Conservation (phyloP, 2,888 invertebrate species). For the Hipparchia semele region DNA sequence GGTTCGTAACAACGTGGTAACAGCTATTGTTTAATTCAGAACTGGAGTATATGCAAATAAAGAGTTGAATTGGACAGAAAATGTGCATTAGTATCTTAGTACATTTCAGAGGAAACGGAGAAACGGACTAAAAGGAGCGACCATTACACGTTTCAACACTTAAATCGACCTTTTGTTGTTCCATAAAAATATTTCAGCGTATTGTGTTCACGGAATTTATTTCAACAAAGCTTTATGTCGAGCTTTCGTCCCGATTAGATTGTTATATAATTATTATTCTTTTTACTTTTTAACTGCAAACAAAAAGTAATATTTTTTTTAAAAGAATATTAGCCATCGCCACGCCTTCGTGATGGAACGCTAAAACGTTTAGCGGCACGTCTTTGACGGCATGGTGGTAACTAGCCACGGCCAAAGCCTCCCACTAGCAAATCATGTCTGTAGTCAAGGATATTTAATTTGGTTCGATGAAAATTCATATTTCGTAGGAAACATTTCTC, state of each 20-base stretch:
- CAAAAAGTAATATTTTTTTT: no score
- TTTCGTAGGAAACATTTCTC: slow-evolving; percentile 13
- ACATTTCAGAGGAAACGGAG: neutral
- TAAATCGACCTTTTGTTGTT: slow-evolving; percentile 17
- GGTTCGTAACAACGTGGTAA: neutral
- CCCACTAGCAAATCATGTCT: neutral
- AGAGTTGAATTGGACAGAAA: neutral
- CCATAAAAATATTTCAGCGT: slow-evolving; percentile 18
- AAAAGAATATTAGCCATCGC: no score
- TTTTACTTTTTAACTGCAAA: neutral
- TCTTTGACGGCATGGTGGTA: no score
- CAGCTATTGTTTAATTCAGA: neutral
- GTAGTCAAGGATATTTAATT: neutral
- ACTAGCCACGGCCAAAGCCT: no score
- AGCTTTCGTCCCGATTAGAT: slow-evolving; percentile 14
- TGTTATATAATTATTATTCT: neutral
- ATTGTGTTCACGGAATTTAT: slow-evolving; percentile 8
- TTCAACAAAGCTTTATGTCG: slow-evolving; percentile 8
- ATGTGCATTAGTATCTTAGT: slow-evolving; percentile 1
- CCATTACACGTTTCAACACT: slow-evolving; percentile 20
- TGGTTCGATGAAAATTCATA: slow-evolving; percentile 5
- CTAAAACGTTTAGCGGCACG: no score
- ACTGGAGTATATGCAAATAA: neutral
- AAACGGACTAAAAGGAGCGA: neutral
- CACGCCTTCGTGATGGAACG: no score